Percentiles rank a stretch among this genome's conserved stretches.
Evolutionary conservation across 2,113 vertebrate genomes (phyloP).

Genomic region (Plestiodon gilberti): DNA sequence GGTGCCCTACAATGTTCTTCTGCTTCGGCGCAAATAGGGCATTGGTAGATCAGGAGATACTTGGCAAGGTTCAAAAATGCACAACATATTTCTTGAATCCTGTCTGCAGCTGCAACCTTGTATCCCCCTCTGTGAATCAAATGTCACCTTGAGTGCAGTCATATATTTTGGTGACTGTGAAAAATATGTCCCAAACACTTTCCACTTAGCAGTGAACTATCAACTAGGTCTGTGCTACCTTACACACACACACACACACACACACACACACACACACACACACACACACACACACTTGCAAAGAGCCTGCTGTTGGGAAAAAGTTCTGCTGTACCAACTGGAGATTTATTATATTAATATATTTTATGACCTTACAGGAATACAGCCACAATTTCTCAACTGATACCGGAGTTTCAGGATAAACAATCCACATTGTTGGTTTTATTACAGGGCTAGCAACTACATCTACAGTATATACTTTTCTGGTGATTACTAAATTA

Average conservation of each 20-base stretch:
- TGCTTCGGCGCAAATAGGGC: neutral
- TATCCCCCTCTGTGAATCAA: neutral
- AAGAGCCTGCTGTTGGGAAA: neutral
- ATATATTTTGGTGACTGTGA: neutral
- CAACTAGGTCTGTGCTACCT: neutral
- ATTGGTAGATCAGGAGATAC: neutral
- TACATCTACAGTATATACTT: neutral
- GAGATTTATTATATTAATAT: neutral
- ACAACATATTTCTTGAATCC: neutral
- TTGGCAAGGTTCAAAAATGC: no score
- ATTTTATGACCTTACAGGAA: conserved; percentile 48
- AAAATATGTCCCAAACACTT: neutral
- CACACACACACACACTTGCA: fast-evolving
- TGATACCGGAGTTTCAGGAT: conserved; percentile 46
- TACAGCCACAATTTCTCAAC: conserved; percentile 52
- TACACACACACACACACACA: fast-evolving
- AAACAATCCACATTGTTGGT: conserved; percentile 24
- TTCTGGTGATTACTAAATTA: neutral
- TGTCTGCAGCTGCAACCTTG: neutral
- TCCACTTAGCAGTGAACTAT: neutral
- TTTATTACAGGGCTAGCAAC: neutral
- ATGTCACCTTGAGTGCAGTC: neutral
- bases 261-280: fast-evolving
- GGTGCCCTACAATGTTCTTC: neutral
- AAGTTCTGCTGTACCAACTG: fast-evolving